phyloP scores from a whole-genome alignment of 2,888 invertebrate genomes.

The Rotaria socialis region DNA sequence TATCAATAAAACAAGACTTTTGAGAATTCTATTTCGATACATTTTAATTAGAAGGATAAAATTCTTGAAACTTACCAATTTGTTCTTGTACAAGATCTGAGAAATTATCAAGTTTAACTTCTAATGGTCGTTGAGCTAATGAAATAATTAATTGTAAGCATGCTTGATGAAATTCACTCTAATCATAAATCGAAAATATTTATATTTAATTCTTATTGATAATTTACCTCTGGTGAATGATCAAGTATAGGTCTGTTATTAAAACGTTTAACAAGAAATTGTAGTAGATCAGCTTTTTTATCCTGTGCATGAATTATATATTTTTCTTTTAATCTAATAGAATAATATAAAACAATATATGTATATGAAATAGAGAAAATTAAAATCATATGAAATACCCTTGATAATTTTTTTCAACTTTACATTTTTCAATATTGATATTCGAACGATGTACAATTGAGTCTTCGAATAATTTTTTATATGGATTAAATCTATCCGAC shows the following conservation, averaged over 20 bases:
- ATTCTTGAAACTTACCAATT: neutral
- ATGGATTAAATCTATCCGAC: conserved; percentile 3
- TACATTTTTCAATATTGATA: neutral
- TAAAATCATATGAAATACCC: neutral
- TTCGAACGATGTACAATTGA: conserved; percentile 20
- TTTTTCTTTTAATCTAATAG: conserved; percentile 26
- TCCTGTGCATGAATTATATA: conserved; percentile 20
- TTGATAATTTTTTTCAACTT: neutral
- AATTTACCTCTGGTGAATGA: conserved; percentile 13
- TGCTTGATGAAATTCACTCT: conserved; percentile 28
- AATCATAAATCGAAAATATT: neutral
- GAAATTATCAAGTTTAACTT: neutral
- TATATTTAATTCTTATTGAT: neutral
- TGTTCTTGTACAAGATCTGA: conserved; percentile 4
- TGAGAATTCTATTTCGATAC: no score
- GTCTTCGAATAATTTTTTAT: conserved; percentile 29
- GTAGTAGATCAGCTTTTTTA: conserved; percentile 8
- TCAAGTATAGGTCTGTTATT: neutral
- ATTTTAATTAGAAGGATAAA: no score
- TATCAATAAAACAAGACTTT: no score
- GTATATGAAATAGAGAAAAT: neutral
- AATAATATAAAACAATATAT: neutral
- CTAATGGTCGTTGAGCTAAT: neutral
- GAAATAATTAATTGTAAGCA: conserved; percentile 12
- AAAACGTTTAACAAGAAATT: conserved; percentile 21